Base-by-base conservation (phyloP, 2,888 invertebrate species). In the Dermolepida albohirtum region DNA sequence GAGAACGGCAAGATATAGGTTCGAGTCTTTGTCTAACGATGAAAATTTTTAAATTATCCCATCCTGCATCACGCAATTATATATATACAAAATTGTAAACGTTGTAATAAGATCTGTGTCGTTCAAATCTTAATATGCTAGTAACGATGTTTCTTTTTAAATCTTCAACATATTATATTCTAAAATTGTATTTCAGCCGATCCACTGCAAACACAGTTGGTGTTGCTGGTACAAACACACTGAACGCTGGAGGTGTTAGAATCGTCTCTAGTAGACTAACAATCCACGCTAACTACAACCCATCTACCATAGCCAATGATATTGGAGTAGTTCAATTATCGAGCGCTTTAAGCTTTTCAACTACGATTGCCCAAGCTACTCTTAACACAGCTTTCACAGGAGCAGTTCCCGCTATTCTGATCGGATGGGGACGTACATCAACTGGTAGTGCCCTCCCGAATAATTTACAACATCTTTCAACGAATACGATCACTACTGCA, bases 361-460 rank as follows among this genome's bases (percentile, higher is more conserved):
- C 62, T n/a, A 27, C 66, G 6, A 70, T 73, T 8, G 66, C 70
- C 50, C 67, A 72, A 10, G 64, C 73, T 49, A 16, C 43, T 10
- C 17, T 70, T 7, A 22, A 47, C 2, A n/a, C 52, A 14, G 47
- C 39, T n/a, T 51, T 41, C 17, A 72, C 71, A 1, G 66, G 41
- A 11, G 70, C 64, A 14, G 49, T 64, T 4, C 47, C 67, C 5
- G 51, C 64, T n/a, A 29, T 64, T 11, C 55, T 72, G 1, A 63
- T 55, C 39, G 73, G 72, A 16, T 72, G 72, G 72, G 72, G 72
- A n/a, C 34, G 43, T 11, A 76, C 81, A 27, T 83, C 84, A 12
- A 88, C 86, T 73, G 87, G 88, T 11, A 88, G 88, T 14, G 73
- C 74, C 4, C 75, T 84, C 0, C 87, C 89, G 0, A 84, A 85